Conservation (phyloP, 2,797 vertebrate species). For the Amphiprion clarkii region DNA sequence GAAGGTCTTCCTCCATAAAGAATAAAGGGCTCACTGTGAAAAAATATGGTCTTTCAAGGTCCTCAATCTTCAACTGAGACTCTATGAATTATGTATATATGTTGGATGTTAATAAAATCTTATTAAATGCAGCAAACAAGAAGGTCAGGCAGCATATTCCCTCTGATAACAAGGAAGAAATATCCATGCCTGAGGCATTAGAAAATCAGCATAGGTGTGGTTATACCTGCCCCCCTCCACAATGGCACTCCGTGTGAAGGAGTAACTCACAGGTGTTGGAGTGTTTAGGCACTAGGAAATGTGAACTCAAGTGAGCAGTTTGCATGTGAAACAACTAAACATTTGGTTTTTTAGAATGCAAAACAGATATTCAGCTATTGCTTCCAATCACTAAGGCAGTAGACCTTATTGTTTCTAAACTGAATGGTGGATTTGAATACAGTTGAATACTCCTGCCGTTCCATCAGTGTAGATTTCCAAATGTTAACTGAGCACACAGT, state of each 20-base stretch:
- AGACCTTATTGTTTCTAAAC: slow-evolving; percentile 1
- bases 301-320: slow-evolving; percentile 43
- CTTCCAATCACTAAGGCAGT: neutral
- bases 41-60: neutral
- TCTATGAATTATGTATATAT: neutral
- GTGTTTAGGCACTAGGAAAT: slow-evolving; percentile 50
- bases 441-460: slow-evolving; percentile 7
- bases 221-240: slow-evolving; percentile 73
- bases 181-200: slow-evolving; percentile 85
- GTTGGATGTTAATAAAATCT: slow-evolving; percentile 4
- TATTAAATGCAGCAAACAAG: slow-evolving; percentile 33
- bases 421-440: slow-evolving; percentile 50
- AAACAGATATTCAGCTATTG: slow-evolving; percentile 40
- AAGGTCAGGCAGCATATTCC: slow-evolving; percentile 62
- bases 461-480: slow-evolving; percentile 40
- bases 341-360: slow-evolving; percentile 21
- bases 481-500: slow-evolving; percentile 40
- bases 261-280: slow-evolving; percentile 63
- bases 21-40: neutral
- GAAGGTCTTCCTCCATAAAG: neutral
- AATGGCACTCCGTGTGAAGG: slow-evolving; percentile 61
- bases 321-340: slow-evolving; percentile 10
- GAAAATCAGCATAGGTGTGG: slow-evolving; percentile 89
- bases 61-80: neutral
- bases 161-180: slow-evolving; percentile 75